phyloP scores from a whole-genome alignment of 2,888 invertebrate genomes.

The Dicranocentrus wangi region DNA sequence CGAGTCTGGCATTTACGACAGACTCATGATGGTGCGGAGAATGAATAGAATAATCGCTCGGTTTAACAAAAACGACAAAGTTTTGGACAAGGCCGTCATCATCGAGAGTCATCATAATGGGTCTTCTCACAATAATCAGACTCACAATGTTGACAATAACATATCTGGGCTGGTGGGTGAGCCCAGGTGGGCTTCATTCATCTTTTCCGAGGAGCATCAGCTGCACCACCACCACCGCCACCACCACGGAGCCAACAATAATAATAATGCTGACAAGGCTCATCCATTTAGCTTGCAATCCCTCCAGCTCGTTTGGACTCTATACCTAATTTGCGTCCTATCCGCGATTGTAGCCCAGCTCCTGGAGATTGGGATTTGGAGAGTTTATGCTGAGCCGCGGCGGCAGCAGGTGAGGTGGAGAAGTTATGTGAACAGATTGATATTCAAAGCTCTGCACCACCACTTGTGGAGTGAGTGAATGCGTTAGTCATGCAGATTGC shows the following conservation, averaged over 20 bases:
- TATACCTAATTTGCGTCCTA: conserved; percentile 25
- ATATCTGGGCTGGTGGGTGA: conserved; percentile 3
- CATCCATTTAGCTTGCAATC: conserved; percentile 31
- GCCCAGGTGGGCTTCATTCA: conserved; percentile 55
- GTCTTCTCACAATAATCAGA: too few species aligned
- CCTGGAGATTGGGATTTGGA: conserved; percentile 1
- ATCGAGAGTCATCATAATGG: background rate
- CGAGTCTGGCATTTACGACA: conserved; percentile 42
- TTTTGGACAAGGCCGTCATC: background rate
- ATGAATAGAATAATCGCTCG: conserved; percentile 40
- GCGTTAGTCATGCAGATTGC: too few species aligned
- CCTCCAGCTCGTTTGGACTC: conserved; percentile 22
- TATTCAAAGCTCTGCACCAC: too few species aligned
- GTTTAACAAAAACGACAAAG: conserved; percentile 35
- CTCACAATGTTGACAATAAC: conserved; percentile 40
- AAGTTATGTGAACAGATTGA: too few species aligned
- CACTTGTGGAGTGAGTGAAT: too few species aligned
- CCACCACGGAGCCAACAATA: background rate
- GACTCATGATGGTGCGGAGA: conserved; percentile 33
- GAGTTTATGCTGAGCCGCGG: too few species aligned
- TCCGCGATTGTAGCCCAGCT: background rate
- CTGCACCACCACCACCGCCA: conserved; percentile 10
- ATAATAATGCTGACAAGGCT: conserved; percentile 6
- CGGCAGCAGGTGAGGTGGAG: too few species aligned
- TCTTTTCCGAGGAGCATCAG: conserved; percentile 29